Evolutionary conservation across 2,888 invertebrate genomes (phyloP).

Genomic region (Trissolcus brochymenae): DNA sequence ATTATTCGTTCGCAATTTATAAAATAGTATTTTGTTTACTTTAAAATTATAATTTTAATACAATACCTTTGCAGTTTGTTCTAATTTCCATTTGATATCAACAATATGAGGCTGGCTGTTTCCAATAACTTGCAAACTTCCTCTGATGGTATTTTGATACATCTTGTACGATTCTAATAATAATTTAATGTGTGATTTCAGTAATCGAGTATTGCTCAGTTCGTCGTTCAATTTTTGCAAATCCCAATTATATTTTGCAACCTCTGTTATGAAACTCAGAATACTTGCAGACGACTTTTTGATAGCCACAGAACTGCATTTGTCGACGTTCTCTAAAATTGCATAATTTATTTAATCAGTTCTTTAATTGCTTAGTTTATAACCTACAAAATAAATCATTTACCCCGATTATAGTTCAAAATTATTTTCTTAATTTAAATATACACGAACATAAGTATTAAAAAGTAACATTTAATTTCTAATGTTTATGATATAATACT

Average conservation of each 20-base stretch:
- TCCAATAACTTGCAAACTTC: slow-evolving; percentile 67
- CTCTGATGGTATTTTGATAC: slow-evolving; percentile 63
- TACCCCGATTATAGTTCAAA: no score
- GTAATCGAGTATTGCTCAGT: slow-evolving; percentile 61
- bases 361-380: no score
- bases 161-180: slow-evolving; percentile 66
- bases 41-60: not conserved
- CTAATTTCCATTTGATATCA: slow-evolving; percentile 73
- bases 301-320: no score
- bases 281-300: slow-evolving; percentile 60
- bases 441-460: no score
- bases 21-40: not conserved
- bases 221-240: slow-evolving; percentile 63
- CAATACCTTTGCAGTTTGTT: slow-evolving; percentile 74
- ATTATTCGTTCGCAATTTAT: not conserved
- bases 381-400: no score
- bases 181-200: slow-evolving; percentile 64
- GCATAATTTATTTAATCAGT: no score
- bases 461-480: no score
- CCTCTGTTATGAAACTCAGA: slow-evolving; percentile 67
- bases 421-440: no score
- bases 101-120: slow-evolving; percentile 70
- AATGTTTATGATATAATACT: no score
- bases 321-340: no score
- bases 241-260: slow-evolving; percentile 67